Evolutionary conservation across 2,797 vertebrate genomes (phyloP).

Genomic region (Pygocentrus nattereri): DNA sequence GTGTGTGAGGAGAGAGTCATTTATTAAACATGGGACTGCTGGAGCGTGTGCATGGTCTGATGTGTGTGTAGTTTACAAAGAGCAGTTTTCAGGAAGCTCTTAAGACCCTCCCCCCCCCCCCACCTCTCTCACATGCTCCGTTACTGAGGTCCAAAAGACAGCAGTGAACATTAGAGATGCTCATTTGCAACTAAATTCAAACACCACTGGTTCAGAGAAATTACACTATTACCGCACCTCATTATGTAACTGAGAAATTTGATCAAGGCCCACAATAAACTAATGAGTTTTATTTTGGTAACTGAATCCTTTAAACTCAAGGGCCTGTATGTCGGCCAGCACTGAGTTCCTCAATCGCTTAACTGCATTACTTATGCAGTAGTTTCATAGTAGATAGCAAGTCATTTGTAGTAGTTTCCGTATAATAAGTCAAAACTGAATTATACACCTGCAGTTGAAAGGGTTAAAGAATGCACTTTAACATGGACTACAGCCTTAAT

Average conservation of each 20-base stretch:
- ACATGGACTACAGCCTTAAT: no score
- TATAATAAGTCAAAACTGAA: no score
- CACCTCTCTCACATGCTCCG: neutral
- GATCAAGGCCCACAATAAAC: neutral
- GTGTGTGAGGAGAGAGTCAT: constrained; percentile 71
- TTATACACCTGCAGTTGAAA: no score
- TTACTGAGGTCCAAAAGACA: constrained; percentile 10
- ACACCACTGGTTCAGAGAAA: constrained; percentile 30
- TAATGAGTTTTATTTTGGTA: neutral
- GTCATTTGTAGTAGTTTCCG: neutral
- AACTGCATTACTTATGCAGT: no score
- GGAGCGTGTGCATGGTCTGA: constrained; percentile 67
- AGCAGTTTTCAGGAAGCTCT: constrained; percentile 46
- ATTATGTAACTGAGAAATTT: neutral
- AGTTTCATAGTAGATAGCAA: no score
- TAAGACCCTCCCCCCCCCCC: neutral
- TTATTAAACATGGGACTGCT: constrained; percentile 80
- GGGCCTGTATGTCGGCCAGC: neutral
- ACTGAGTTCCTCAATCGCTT: neutral
- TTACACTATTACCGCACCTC: constrained; percentile 23
- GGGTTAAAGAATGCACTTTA: no score
- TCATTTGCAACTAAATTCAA: constrained; percentile 33
- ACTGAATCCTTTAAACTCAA: neutral
- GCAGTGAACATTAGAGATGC: constrained; percentile 19
- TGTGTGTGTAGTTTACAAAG: constrained; percentile 61